Percentiles rank a stretch among this genome's conserved stretches.
phyloP scores from a whole-genome alignment of 2,113 vertebrate genomes.

The Otocyon megalotis region DNA sequence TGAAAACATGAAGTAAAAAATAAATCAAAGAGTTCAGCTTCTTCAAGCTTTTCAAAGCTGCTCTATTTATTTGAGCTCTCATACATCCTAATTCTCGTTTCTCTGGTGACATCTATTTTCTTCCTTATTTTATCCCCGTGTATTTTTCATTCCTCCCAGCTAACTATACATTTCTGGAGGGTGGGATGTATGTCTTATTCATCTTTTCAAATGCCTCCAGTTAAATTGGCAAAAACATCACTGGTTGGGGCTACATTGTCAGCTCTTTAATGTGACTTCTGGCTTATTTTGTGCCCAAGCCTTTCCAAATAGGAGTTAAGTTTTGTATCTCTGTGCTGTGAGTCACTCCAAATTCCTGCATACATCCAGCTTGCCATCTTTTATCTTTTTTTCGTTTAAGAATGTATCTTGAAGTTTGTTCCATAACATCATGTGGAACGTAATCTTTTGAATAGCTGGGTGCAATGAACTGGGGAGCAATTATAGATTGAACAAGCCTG shows the following conservation, averaged over 20 bases:
- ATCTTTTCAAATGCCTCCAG: neutral
- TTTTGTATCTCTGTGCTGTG: neutral
- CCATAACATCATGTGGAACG: neutral
- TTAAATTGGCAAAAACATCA: conserved; percentile 8
- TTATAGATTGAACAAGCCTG: neutral
- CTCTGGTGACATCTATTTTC: neutral
- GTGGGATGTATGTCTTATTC: neutral
- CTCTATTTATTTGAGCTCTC: neutral
- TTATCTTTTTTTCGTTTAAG: neutral
- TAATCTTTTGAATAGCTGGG: neutral
- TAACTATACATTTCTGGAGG: neutral
- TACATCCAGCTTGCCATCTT: neutral
- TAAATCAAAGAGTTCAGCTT: neutral
- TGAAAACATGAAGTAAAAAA: neutral
- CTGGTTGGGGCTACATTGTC: neutral
- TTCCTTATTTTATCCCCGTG: conserved; percentile 8
- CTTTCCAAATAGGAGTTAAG: neutral
- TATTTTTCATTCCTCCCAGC: neutral
- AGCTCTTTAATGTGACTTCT: conserved; percentile 13
- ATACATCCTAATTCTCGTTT: neutral
- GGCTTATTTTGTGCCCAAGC: neutral
- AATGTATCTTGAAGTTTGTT: neutral
- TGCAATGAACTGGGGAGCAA: neutral
- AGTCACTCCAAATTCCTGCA: neutral
- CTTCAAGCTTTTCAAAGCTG: neutral